A percentile compares a stretch with the other conserved stretches of the same genome.
Evolutionary conservation across 2,797 vertebrate genomes (phyloP).

Genomic region (Pyrocephalus nanus): DNA sequence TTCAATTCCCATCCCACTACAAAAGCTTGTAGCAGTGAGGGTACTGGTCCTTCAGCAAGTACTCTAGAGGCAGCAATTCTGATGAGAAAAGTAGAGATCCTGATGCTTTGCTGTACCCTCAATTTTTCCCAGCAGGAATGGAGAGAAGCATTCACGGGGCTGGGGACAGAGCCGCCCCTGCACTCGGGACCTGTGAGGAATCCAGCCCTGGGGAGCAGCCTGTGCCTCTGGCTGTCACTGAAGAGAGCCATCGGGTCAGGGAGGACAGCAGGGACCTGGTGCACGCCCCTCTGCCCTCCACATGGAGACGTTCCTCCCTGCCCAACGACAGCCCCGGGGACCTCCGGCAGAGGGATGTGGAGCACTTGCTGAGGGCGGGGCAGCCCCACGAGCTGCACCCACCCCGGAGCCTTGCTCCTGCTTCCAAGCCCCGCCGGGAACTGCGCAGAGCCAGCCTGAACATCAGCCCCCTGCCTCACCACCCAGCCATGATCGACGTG

Average conservation of each 20-base stretch:
- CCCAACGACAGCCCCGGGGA: slow-evolving; percentile 85
- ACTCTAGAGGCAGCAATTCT: background rate
- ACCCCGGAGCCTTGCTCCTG: slow-evolving; percentile 36
- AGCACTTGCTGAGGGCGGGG: slow-evolving; percentile 63
- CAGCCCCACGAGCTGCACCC: slow-evolving; percentile 69
- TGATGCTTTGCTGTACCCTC: background rate
- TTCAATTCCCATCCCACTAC: background rate
- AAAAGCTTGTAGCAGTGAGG: background rate
- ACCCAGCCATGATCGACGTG: slow-evolving; percentile 87
- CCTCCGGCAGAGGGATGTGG: slow-evolving; percentile 71
- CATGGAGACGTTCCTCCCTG: slow-evolving; percentile 91
- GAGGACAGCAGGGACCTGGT: slow-evolving; percentile 88
- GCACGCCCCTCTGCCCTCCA: slow-evolving; percentile 85
- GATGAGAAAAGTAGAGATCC: background rate
- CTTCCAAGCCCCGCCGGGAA: slow-evolving; percentile 82
- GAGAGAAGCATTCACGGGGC: slow-evolving; percentile 20
- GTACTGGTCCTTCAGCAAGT: background rate
- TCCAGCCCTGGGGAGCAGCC: slow-evolving; percentile 50
- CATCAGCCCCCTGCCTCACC: slow-evolving; percentile 69
- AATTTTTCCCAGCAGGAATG: slow-evolving; percentile 12
- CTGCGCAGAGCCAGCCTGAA: slow-evolving; percentile 83
- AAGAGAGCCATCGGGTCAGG: slow-evolving; percentile 71
- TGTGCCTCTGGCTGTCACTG: background rate
- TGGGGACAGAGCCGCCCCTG: slow-evolving; percentile 59
- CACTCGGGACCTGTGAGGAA: slow-evolving; percentile 48